phyloP scores from a whole-genome alignment of 2,113 vertebrate species.

The Marmota flaviventris region DNA sequence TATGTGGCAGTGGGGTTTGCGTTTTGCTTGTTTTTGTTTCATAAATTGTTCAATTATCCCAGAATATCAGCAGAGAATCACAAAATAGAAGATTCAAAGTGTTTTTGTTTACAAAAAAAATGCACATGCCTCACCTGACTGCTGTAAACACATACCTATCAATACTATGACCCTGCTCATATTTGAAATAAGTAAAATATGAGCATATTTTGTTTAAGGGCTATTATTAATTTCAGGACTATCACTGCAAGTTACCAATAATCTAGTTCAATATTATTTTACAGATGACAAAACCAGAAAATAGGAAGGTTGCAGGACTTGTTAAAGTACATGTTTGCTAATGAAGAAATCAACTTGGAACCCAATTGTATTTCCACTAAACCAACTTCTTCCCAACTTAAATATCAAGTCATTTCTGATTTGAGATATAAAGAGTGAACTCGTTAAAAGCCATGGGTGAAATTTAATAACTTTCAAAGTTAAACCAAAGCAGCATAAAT shows the following conservation, averaged over 20 bases:
- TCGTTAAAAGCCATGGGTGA: background rate
- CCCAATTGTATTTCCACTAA: background rate
- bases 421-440: conserved; percentile 7
- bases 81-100: conserved; percentile 38
- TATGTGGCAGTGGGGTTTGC: fast-evolving
- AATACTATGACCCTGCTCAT: background rate
- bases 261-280: conserved; percentile 23
- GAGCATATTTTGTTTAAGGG: conserved; percentile 35
- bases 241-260: background rate
- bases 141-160: background rate
- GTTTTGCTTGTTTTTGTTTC: conserved; percentile 26
- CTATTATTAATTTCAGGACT: background rate
- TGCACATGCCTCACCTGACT: background rate
- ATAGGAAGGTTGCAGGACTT: background rate
- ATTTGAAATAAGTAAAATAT: conserved; percentile 50
- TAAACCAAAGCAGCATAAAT: conserved; percentile 30
- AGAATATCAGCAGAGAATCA: conserved; percentile 26
- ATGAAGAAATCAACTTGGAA: background rate
- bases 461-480: conserved; percentile 21
- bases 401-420: conserved; percentile 6
- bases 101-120: conserved; percentile 54
- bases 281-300: background rate
- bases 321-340: background rate
- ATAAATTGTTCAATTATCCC: conserved; percentile 26
- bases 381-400: conserved; percentile 20